Evolutionary conservation across 2,888 invertebrate genomes (phyloP).

Genomic region (Galerucella calmariensis): DNA sequence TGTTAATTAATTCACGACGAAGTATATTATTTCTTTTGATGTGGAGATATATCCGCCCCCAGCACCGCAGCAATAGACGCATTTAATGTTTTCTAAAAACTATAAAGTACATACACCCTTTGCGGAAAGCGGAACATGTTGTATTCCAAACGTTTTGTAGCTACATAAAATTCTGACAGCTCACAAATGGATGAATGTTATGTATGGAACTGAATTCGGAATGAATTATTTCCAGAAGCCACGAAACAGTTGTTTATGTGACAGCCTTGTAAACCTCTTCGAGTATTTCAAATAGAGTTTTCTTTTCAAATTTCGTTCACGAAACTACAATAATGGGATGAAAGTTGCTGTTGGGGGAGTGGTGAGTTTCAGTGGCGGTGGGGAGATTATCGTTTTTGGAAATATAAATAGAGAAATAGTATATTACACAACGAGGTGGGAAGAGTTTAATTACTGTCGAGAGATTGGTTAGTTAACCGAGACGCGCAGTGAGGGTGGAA

Average conservation of each 20-base stretch:
- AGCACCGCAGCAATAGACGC: neutral
- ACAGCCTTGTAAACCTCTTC: constrained; percentile 35
- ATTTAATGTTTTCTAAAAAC: neutral
- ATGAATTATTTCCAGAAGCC: constrained; percentile 34
- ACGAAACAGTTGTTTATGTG: constrained; percentile 43
- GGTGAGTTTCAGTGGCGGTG: constrained; percentile 18
- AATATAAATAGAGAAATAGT: neutral
- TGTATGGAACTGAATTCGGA: constrained; percentile 18
- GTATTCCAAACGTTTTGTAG: constrained; percentile 9
- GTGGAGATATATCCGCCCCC: neutral
- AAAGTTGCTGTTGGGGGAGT: constrained; percentile 32
- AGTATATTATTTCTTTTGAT: neutral
- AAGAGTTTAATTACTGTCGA: too few relatives aligned
- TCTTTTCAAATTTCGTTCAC: constrained; percentile 45
- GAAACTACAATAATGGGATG: constrained; percentile 43
- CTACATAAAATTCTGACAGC: constrained; percentile 21
- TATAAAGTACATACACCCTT: constrained; percentile 7
- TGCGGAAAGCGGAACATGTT: constrained; percentile 1
- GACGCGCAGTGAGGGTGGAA: too few relatives aligned
- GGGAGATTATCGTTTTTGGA: neutral
- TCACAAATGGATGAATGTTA: constrained; percentile 19
- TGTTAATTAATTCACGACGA: neutral
- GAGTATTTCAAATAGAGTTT: constrained; percentile 39
- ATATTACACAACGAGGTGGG: too few relatives aligned
- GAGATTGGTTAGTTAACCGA: too few relatives aligned